Evolutionary conservation across 2,797 vertebrate species (phyloP), one percentile per base, ranked within the genome.

Genomic region (Gambusia yucatana): DNA sequence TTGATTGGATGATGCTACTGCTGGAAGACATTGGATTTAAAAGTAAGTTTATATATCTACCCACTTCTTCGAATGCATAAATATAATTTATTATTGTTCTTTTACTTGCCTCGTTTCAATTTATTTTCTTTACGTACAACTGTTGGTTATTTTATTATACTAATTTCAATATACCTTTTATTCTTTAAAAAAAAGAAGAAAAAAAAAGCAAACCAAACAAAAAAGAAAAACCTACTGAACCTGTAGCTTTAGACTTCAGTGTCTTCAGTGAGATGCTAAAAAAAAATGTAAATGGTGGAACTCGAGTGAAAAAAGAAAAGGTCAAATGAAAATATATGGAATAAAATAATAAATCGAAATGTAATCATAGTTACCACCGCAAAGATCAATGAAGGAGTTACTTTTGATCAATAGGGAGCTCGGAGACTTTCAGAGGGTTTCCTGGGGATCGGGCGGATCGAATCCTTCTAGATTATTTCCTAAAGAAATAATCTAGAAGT

Each of bases 301-400:
- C 43, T 73, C 28, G 17, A 47, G 28, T 7, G 57, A 20, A 48
- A 3, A 55, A 57, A 30, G 22, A 25, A 50, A 50, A 3, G 48
- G 28, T 20, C 0, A 1, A 33, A 70, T 50, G 13, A 63, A 72
- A 80, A 57, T 77, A 36, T 0, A 39, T 50, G 57, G 25, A 50
- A 69, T 78, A 48, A 57, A 78, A 77, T 44, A 61, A 65, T 20
- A 69, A 69, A 86, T 52, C 41, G 11, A 71, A 79, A 17, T 52
- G 43, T 73, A 76, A 33, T 16, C 72, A 80, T 50, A 65, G 43
- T 73, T 30, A 70, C 70, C 57, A 47, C 5, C 16, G 4, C 17
- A 77, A 69, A 47, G 63, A 82, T 87, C 80, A 75, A 75, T 82
- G 76, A 30, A n/a, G 6, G 36, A 79, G 69, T 76, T 75, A 46